These are phyloP conservation scores for Acropternis orthonyx DNA, from an alignment of 2,797 vertebrate species.

Conservation along the genomic window DNA sequence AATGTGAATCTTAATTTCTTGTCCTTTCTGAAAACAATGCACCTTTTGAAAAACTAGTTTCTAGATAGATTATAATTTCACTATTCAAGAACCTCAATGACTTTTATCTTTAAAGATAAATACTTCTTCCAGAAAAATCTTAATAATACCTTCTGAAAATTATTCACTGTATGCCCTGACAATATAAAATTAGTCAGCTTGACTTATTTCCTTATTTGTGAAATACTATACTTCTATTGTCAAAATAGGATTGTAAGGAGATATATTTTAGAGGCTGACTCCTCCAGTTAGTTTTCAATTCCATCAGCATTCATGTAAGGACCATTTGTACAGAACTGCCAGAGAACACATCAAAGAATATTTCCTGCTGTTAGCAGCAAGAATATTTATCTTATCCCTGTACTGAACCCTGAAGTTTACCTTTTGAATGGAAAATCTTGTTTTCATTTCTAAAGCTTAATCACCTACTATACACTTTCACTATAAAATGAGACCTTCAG, in stretches of 20 bases:
- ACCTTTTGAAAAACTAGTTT: neutral
- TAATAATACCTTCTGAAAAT: neutral
- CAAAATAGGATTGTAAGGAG: neutral
- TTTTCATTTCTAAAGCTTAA: neutral
- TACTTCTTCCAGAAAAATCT: neutral
- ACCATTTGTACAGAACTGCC: constrained; percentile 2
- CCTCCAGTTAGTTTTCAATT: neutral
- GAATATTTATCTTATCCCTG: neutral
- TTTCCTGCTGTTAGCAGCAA: constrained; percentile 2
- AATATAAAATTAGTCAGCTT: neutral
- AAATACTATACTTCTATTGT: neutral
- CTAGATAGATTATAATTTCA: neutral
- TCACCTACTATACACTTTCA: neutral
- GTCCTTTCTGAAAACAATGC: neutral
- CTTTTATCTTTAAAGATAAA: neutral
- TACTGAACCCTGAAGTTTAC: neutral
- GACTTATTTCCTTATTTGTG: neutral
- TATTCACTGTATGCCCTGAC: neutral
- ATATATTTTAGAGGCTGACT: neutral
- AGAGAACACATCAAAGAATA: neutral
- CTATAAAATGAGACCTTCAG: neutral
- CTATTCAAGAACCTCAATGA: neutral
- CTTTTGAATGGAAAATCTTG: neutral
- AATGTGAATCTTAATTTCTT: neutral
- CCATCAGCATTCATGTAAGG: neutral